Evolutionary conservation across 2,113 vertebrate genomes (phyloP).

Genomic region (Oreotrochilus melanogaster): DNA sequence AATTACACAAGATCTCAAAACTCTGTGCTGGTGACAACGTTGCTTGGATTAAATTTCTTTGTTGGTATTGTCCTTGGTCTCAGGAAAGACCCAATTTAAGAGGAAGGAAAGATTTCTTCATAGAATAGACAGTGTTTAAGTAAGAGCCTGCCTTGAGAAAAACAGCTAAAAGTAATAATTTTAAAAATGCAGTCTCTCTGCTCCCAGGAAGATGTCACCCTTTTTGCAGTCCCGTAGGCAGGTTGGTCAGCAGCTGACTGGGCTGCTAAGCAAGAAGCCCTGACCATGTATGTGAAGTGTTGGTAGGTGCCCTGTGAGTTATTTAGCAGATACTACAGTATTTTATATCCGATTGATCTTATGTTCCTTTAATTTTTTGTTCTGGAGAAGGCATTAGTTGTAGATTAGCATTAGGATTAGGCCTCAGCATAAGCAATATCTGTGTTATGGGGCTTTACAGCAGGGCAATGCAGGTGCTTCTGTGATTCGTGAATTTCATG

Average conservation of each 20-base stretch:
- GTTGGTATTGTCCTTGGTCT: not conserved
- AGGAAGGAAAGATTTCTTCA: not conserved
- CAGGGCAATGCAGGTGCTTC: not conserved
- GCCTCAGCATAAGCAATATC: not conserved
- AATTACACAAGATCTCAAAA: not conserved
- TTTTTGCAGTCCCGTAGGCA: not conserved
- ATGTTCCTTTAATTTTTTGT: not conserved
- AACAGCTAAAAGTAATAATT: not conserved
- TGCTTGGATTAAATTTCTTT: not conserved
- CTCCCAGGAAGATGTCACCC: not conserved
- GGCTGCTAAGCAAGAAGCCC: not conserved
- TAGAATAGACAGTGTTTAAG: not conserved
- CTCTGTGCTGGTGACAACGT: fast-evolving
- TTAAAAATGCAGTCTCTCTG: not conserved
- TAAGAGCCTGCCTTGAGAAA: not conserved
- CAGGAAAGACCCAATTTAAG: not conserved
- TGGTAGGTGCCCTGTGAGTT: not conserved
- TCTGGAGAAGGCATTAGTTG: not conserved
- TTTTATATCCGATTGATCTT: not conserved
- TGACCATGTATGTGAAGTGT: not conserved
- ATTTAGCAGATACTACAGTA: not conserved
- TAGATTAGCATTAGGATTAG: not conserved
- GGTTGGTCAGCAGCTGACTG: not conserved
- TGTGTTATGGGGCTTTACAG: not conserved
- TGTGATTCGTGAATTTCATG: not conserved